Evolutionary conservation across 1,140 invertebrate species (phyloP).

Genomic region (Macrotrachela quadricornifera): DNA sequence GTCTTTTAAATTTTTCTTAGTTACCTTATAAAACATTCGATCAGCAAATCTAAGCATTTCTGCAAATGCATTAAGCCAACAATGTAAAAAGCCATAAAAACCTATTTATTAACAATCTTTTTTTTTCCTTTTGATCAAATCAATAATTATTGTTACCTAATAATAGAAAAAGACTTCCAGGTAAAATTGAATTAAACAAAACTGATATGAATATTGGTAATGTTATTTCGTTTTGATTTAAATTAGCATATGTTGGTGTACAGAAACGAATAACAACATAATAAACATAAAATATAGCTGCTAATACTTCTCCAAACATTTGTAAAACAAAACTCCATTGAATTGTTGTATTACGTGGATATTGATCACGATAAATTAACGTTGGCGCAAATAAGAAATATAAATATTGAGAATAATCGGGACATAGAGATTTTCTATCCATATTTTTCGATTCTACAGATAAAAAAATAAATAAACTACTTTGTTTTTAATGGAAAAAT

Average conservation of each 20-base stretch:
- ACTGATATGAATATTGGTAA: slow-evolving; percentile 37
- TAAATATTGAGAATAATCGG: slow-evolving; percentile 49
- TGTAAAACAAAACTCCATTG: slow-evolving; percentile 48
- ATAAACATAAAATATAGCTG: slow-evolving; percentile 51
- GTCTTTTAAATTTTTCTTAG: neutral
- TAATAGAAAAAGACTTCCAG: slow-evolving; percentile 47
- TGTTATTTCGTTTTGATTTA: slow-evolving; percentile 42
- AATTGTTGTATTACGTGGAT: slow-evolving; percentile 51
- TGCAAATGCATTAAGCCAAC: slow-evolving; percentile 65
- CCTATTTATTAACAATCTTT: slow-evolving; percentile 21
- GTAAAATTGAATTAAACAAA: slow-evolving; percentile 49
- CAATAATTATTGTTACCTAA: too few species aligned
- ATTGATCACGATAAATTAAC: slow-evolving; percentile 55
- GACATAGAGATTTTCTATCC: slow-evolving; percentile 28
- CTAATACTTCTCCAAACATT: slow-evolving; percentile 48
- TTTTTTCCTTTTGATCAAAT: too few species aligned
- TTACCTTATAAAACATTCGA: slow-evolving; percentile 35
- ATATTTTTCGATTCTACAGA: too few species aligned
- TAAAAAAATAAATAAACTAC: too few species aligned
- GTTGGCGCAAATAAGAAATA: slow-evolving; percentile 73
- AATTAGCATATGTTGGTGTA: slow-evolving; percentile 45
- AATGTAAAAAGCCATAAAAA: slow-evolving; percentile 64
- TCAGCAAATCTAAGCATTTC: slow-evolving; percentile 67
- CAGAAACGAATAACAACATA: slow-evolving; percentile 55
- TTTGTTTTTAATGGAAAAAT: too few species aligned